Evolutionary conservation across 2,888 invertebrate genomes (phyloP).

Genomic region (Eumacrocentrus americanus): DNA sequence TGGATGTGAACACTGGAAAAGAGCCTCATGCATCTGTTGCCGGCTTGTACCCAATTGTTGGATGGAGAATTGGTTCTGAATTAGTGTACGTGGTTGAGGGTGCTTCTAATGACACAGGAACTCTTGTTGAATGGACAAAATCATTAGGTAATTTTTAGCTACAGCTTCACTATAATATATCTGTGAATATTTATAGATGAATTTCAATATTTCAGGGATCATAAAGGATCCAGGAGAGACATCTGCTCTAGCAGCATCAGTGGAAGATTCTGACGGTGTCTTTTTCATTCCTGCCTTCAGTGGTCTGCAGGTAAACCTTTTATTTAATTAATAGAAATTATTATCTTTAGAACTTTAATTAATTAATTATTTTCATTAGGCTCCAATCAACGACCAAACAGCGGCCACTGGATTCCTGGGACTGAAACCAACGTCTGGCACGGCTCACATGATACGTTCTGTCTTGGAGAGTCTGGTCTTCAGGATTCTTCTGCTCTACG

Average conservation of each 20-base stretch:
- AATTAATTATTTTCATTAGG: conserved; percentile 63
- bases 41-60: conserved; percentile 91
- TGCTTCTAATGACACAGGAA: conserved; percentile 86
- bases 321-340: conserved; percentile 19
- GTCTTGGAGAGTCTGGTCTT: conserved; percentile 87
- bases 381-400: conserved; percentile 85
- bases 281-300: conserved; percentile 90
- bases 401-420: conserved; percentile 88
- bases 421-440: conserved; percentile 74
- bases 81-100: conserved; percentile 84
- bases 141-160: conserved; percentile 65
- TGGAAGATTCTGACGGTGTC: conserved; percentile 76
- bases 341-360: neutral
- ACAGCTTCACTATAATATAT: no score
- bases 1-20: conserved; percentile 81
- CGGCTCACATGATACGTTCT: conserved; percentile 81
- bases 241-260: conserved; percentile 71
- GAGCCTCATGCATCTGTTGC: conserved; percentile 80
- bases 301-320: conserved; percentile 75
- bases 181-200: neutral
- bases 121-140: conserved; percentile 85
- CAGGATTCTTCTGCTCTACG: conserved; percentile 78
- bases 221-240: conserved; percentile 71
- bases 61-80: conserved; percentile 74
- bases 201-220: conserved; percentile 63